Evolutionary conservation across 1,140 invertebrate species (phyloP).

Genomic region (Lethrus apterus): DNA sequence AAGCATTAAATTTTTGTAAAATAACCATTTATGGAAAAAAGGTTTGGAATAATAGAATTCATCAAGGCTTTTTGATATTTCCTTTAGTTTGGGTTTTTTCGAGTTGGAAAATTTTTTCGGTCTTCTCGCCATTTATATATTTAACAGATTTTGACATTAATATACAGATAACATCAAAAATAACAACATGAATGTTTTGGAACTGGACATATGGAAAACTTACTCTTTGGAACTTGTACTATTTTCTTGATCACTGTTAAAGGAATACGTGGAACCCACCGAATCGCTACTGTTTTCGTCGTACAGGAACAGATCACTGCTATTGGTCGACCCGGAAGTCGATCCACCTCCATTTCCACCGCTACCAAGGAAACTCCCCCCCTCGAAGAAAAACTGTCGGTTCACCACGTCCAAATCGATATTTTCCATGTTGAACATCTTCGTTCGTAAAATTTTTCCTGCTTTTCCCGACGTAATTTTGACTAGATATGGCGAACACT

Average conservation of each 20-base stretch:
- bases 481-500: not conserved
- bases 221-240: constrained; percentile 42
- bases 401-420: constrained; percentile 47
- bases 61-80: not conserved
- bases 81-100: not conserved
- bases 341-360: constrained; percentile 31
- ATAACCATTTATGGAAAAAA: not conserved
- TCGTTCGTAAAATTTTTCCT: constrained; percentile 2
- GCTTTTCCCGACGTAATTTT: not conserved
- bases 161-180: not conserved
- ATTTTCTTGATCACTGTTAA: constrained; percentile 52
- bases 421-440: constrained; percentile 50
- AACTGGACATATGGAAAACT: no score
- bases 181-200: no score
- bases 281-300: constrained; percentile 49
- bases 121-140: not conserved
- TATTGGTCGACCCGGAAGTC: constrained; percentile 35
- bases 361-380: constrained; percentile 42
- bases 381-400: constrained; percentile 48
- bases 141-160: not conserved
- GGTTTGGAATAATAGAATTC: not conserved
- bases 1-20: no score
- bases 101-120: not conserved
- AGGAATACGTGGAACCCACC: constrained; percentile 45
- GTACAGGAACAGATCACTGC: constrained; percentile 45